Conservation (phyloP, 2,888 invertebrate species). For the Callinectes sapidus region DNA sequence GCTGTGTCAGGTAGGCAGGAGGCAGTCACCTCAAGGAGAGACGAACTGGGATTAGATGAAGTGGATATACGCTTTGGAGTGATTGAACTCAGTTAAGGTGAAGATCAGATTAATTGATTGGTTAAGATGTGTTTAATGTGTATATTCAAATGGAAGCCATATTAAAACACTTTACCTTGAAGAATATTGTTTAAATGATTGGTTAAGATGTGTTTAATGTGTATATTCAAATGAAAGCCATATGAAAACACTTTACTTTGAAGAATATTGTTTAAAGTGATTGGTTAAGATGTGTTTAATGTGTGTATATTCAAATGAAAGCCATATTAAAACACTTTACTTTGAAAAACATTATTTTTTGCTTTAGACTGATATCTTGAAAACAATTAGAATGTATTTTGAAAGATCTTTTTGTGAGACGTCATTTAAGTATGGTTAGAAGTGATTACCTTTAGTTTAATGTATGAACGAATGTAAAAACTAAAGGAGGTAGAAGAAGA, state of each 20-base stretch:
- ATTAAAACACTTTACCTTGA: background rate
- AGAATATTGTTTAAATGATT: no score
- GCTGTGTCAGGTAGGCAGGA: background rate
- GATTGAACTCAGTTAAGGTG: background rate
- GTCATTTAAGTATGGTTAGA: background rate
- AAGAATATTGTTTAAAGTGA: no score
- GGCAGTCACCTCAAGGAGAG: background rate
- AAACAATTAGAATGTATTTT: no score
- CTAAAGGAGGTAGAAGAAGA: background rate
- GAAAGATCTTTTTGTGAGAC: background rate
- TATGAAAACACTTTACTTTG: background rate
- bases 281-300: background rate
- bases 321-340: background rate
- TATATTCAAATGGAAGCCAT: background rate
- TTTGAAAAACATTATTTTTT: background rate
- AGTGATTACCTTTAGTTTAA: background rate
- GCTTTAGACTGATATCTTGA: background rate
- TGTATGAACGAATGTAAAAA: constrained; percentile 3
- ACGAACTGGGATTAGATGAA: background rate
- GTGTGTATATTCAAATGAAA: background rate
- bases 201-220: background rate
- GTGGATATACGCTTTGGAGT: background rate
- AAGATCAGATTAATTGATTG: no score
- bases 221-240: background rate
- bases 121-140: background rate